phyloP scores from a whole-genome alignment of 2,888 invertebrate genomes.

The Tipula helvola region DNA sequence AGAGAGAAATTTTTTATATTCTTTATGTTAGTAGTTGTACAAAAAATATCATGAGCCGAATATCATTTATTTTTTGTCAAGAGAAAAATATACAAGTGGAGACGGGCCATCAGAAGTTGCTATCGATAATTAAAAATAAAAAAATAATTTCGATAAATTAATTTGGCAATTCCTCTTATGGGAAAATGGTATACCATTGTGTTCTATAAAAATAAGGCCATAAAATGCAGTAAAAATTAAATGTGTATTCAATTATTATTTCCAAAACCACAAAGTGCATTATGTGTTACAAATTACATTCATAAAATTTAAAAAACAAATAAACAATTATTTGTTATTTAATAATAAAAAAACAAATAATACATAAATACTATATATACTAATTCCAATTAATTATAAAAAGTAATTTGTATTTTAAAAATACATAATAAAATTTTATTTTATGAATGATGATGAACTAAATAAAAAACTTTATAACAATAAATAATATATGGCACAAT shows the following conservation, averaged over 20 bases:
- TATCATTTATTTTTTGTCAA: too few relatives aligned
- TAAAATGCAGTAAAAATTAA: not conserved
- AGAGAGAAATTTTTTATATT: too few relatives aligned
- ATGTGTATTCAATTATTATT: not conserved
- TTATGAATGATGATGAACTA: not conserved
- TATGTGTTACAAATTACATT: not conserved
- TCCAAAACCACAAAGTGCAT: not conserved
- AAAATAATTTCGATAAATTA: too few relatives aligned
- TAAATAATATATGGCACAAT: conserved; percentile 4
- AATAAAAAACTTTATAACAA: not conserved
- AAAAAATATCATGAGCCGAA: too few relatives aligned
- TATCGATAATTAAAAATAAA: too few relatives aligned
- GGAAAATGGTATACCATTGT: too few relatives aligned
- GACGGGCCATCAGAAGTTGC: too few relatives aligned
- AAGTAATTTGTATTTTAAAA: not conserved
- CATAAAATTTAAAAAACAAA: not conserved
- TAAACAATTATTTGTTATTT: not conserved
- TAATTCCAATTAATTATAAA: not conserved
- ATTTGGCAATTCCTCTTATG: too few relatives aligned
- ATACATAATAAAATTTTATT: not conserved
- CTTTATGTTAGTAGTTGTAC: too few relatives aligned
- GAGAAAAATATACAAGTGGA: too few relatives aligned
- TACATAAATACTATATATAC: not conserved
- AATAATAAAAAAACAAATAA: not conserved
- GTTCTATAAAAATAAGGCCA: too few relatives aligned